These are phyloP conservation scores for Galemys pyrenaicus DNA, from an alignment of 2,113 vertebrate genomes.

Conservation along the genomic window DNA sequence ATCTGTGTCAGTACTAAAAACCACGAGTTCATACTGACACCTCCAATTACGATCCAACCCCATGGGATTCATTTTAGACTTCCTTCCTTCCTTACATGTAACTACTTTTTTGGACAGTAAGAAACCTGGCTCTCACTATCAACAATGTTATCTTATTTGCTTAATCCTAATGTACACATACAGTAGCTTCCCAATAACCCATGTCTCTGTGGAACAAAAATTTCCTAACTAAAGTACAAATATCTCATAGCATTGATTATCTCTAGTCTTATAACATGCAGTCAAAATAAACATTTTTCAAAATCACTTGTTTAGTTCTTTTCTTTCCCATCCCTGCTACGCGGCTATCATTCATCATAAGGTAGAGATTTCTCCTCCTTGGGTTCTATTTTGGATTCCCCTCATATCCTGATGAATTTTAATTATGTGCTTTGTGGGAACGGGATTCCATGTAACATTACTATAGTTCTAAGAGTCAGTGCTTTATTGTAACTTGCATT, in stretches of 20 bases:
- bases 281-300: neutral
- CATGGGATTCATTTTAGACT: neutral
- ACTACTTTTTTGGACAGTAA: neutral
- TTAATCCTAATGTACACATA: neutral
- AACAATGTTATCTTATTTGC: neutral
- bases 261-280: neutral
- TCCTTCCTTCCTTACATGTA: too few relatives aligned
- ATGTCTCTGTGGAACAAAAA: neutral
- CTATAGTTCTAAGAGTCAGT: neutral
- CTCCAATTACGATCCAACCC: neutral
- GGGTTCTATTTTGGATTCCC: neutral
- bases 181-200: neutral
- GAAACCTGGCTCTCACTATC: neutral
- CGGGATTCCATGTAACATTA: neutral
- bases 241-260: neutral
- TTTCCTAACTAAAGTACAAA: neutral
- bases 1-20: neutral
- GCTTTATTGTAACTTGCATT: neutral
- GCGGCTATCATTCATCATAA: too few relatives aligned
- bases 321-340: neutral
- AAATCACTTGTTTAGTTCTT: neutral
- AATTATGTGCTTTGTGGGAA: neutral
- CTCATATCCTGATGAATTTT: neutral
- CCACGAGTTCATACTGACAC: too few relatives aligned
- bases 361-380: neutral